phyloP scores from a whole-genome alignment of 1,140 invertebrate genomes.

The Hylyphantes graminicola region DNA sequence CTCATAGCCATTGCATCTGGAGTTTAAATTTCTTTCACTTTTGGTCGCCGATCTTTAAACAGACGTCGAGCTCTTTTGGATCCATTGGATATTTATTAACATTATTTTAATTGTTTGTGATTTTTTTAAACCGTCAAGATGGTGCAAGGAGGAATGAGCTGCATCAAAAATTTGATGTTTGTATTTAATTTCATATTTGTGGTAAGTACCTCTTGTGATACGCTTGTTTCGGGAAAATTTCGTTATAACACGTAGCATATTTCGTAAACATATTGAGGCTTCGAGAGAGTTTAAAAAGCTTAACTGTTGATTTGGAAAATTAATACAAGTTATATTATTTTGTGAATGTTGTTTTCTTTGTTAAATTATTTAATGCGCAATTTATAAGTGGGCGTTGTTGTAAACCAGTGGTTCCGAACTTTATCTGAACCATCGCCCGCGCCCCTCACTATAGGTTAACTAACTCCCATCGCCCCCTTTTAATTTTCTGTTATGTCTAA shows the following conservation, averaged over 20 bases:
- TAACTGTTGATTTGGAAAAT: neutral
- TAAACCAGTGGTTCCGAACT: no score
- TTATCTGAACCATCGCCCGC: no score
- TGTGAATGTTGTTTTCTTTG: neutral
- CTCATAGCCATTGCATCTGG: no score
- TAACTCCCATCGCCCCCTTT: no score
- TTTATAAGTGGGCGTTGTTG: neutral
- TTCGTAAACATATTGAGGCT: neutral
- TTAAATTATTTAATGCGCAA: neutral
- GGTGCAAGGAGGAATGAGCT: conserved; percentile 71
- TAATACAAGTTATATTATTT: neutral
- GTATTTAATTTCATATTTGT: conserved; percentile 86
- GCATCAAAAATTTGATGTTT: conserved; percentile 84
- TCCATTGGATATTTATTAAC: no score
- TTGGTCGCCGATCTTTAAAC: no score
- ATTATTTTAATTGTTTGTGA: no score
- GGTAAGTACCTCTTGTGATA: conserved; percentile 73
- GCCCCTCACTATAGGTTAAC: no score
- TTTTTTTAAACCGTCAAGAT: conserved; percentile 53
- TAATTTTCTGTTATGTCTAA: no score
- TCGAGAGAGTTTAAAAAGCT: neutral
- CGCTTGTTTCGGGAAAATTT: neutral
- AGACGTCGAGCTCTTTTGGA: no score
- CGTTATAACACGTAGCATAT: neutral
- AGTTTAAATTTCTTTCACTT: no score